A percentile compares a stretch with the other conserved stretches of the same genome.
Conservation (phyloP, 2,888 invertebrate genomes). For the Willowsia nigromaculata region DNA sequence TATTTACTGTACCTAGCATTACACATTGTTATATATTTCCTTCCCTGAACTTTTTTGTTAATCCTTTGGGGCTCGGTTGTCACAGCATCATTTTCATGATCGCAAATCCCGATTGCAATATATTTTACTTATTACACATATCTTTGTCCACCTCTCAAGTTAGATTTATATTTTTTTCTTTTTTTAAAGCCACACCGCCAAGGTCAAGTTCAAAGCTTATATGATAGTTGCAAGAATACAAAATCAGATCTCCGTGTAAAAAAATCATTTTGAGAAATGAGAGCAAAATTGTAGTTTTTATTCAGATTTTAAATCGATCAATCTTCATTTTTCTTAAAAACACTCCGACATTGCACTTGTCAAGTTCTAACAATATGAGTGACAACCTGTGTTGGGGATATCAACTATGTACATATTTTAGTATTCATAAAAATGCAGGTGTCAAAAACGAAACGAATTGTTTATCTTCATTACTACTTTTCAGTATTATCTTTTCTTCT, state of each 20-base stretch:
- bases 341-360: no score
- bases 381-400: background rate
- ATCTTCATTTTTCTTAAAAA: background rate
- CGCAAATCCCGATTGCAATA: background rate
- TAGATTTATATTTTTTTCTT: background rate
- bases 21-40: background rate
- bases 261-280: background rate
- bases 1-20: background rate
- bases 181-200: background rate
- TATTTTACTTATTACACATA: no score
- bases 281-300: background rate
- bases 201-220: constrained; percentile 3
- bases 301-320: background rate
- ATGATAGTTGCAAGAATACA: no score
- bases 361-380: background rate
- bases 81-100: background rate
- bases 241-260: no score
- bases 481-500: background rate
- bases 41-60: background rate
- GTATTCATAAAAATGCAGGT: background rate
- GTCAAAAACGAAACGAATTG: background rate
- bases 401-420: background rate
- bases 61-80: background rate
- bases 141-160: background rate
- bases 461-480: constrained; percentile 10